Evolutionary conservation across 2,888 invertebrate species (phyloP), one percentile per base, ranked within the genome.

Genomic region (Caenorhabditis panamensis): DNA sequence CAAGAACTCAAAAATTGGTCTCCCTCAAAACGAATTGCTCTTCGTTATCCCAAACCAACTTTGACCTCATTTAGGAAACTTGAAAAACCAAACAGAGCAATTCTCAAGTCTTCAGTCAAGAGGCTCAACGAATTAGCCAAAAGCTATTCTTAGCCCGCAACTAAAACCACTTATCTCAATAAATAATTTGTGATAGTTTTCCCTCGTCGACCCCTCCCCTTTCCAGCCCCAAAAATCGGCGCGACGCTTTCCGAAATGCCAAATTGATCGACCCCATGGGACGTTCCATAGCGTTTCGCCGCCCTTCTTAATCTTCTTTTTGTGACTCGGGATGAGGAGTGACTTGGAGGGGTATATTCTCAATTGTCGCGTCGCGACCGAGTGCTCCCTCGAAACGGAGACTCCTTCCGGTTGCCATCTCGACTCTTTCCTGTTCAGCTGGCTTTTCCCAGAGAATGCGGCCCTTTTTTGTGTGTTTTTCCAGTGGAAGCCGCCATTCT

Each of bases 231-330:
- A 51, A n/a, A 44, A 44, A 58, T 37, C 22, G 62, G 54, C 56
- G 51, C 68, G 63, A 58, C 58, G 58, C 20, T 54, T 49, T 31
- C 13, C 31, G 53, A 69, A 69, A 78, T 78, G 53, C 64, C 59
- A 78, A 78, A 78, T 78, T 78, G 77, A 78, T 78, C 49, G 77
- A 78, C 51, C 77, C 77, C 77, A 44, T 36, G 77, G 64, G 77
- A 78, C 64, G 41, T 28, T 76, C 53, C 44, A 41, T 44, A 4
- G 47, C 13, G 24, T 22, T 51, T 51, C 13, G 54, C 56, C 62
- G 37, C 56, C 28, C 69, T 69, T 62, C 61, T 58, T 64, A 26
- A 41, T 51, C 49, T 54, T 31, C 31, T 44, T 56, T 63, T 54
- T 58, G 28, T 47, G 26, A 28, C 3, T 2, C 4, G 16, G 41